Conservation (phyloP, 2,113 vertebrate genomes). For the Myiozetetes cayanensis region DNA sequence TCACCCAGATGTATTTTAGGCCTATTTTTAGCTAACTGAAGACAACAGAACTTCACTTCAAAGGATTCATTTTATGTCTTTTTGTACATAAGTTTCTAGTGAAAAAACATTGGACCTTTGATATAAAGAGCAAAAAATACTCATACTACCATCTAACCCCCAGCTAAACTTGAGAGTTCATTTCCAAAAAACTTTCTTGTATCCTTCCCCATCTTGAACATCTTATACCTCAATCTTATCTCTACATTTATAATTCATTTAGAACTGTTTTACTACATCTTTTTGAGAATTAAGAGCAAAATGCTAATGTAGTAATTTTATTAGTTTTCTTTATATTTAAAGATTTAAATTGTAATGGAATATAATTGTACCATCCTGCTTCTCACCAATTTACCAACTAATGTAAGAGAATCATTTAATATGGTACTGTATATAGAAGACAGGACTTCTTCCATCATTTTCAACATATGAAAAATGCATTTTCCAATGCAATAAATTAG, state of each 20-base stretch:
- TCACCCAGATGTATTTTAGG: not conserved
- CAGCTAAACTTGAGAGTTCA: not conserved
- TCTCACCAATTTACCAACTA: slow-evolving; percentile 47
- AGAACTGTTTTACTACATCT: slow-evolving; percentile 40
- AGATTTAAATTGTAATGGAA: slow-evolving; percentile 50
- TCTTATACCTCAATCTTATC: slow-evolving; percentile 23
- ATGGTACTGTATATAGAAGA: not conserved
- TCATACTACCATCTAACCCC: not conserved
- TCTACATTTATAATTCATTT: slow-evolving; percentile 60
- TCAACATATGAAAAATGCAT: slow-evolving; percentile 16
- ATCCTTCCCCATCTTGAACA: not conserved
- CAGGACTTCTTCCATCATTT: not conserved
- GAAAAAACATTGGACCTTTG: not conserved
- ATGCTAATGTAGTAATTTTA: slow-evolving; percentile 31
- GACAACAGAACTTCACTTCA: not conserved
- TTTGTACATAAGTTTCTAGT: not conserved
- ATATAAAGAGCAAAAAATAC: not conserved
- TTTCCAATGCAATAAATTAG: not conserved
- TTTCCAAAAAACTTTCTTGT: not conserved
- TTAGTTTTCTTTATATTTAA: slow-evolving; percentile 42
- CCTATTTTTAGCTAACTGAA: slow-evolving; percentile 1
- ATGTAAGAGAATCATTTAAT: not conserved
- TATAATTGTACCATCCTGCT: slow-evolving; percentile 60
- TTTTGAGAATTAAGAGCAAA: slow-evolving; percentile 55
- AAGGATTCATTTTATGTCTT: not conserved